Evolutionary conservation across 2,797 vertebrate genomes (phyloP).

Genomic region (Hippopotamyrus pictus): DNA sequence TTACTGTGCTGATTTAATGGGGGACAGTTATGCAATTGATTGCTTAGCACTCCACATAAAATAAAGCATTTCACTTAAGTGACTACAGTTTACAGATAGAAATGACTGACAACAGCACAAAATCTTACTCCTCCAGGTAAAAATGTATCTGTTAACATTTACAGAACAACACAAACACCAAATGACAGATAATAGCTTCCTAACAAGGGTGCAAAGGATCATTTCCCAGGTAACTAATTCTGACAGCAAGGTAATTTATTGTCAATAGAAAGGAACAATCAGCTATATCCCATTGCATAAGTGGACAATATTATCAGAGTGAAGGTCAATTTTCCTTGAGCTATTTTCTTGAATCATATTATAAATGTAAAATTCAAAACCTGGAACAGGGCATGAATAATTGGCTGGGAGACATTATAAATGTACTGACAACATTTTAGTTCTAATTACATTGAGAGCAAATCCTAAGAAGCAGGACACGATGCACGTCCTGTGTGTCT

Average conservation of each 20-base stretch:
- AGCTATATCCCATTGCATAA: not conserved
- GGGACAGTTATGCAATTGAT: not conserved
- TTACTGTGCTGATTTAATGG: not conserved
- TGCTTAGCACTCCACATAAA: not conserved
- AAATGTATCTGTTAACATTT: not conserved
- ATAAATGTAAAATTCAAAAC: not conserved
- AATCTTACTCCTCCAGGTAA: not conserved
- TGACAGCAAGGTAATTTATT: not conserved
- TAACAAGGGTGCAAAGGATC: not conserved
- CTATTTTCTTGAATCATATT: not conserved
- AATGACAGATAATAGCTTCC: not conserved
- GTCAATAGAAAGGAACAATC: not conserved
- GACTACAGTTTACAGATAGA: not conserved
- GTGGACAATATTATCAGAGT: not conserved
- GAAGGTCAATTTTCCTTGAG: not conserved
- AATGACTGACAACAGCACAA: not conserved
- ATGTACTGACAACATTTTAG: not conserved
- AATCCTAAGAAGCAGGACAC: not conserved
- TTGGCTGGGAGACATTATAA: not conserved
- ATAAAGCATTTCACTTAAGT: not conserved
- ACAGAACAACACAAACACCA: not conserved
- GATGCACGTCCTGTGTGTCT: not conserved
- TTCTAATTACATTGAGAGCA: not conserved
- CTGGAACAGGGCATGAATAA: not conserved
- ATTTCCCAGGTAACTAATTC: not conserved